A percentile compares a stretch with the other conserved stretches of the same genome.
Evolutionary conservation across 1,140 invertebrate species (phyloP).

Genomic region (Apocrypta bakeri): DNA sequence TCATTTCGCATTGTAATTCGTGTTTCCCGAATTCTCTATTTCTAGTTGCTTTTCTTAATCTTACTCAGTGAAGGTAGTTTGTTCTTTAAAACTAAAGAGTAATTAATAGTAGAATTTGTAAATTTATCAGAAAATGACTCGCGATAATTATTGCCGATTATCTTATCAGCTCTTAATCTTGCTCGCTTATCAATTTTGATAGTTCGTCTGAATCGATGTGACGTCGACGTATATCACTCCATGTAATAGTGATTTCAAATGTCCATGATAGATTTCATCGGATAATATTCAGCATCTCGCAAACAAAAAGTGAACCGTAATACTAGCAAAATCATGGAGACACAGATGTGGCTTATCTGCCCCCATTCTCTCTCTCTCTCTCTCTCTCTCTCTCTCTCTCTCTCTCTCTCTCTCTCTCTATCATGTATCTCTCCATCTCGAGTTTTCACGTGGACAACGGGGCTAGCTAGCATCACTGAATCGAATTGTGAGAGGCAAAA

Average conservation of each 20-base stretch:
- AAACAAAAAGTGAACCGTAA: no score
- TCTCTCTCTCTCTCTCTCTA: background rate
- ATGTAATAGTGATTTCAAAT: no score
- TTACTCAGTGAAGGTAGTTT: no score
- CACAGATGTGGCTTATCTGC: slow-evolving; percentile 21
- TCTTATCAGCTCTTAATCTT: slow-evolving; percentile 7
- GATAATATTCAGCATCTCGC: background rate
- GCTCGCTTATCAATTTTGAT: background rate
- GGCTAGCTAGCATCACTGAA: background rate
- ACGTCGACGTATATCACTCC: no score
- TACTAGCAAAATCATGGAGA: background rate
- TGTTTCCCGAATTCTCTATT: no score
- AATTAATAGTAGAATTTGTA: no score
- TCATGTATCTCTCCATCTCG: slow-evolving; percentile 12
- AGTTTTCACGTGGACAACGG: background rate
- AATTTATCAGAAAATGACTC: no score
- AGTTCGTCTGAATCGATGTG: background rate
- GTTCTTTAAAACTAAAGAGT: no score
- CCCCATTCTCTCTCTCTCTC: background rate
- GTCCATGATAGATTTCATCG: no score
- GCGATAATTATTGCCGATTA: background rate
- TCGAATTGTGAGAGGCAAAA: background rate
- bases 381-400: background rate
- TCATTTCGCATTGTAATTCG: no score
- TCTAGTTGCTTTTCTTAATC: no score